Evolutionary conservation across 2,888 invertebrate genomes (phyloP), one percentile per base, ranked within the genome.

Genomic region (Torymus auratus): DNA sequence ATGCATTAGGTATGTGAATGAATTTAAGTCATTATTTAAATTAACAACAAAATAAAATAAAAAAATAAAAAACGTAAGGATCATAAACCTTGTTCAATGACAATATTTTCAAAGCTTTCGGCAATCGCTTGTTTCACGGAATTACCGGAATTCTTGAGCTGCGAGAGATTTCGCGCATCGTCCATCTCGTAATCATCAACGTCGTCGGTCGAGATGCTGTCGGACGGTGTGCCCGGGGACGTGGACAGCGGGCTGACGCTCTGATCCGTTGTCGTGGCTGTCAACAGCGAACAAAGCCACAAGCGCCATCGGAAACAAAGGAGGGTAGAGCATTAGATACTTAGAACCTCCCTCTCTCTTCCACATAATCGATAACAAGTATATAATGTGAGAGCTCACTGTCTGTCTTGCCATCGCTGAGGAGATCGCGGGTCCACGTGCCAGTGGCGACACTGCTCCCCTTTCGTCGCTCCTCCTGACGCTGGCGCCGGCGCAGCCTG

Each of bases 401-500:
- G 82, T 93, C 92, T 20, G 91, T 92, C 86, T 89, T 92, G 71
- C 91, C 91, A 84, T 93, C 92, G 82, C 91, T 92, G 60, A 91
- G 83, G 58, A 92, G 86, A 64, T 87, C 88, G 7, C 87, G 86
- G n/a, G 83, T 84, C 88, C 89, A 88, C 2, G 74, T 72, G 13
- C 13, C 61, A 7, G 50, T 68, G 2, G 23, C 62, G 52, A 5
- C 23, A 13, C 17, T 3, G 80, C 84, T 61, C 81, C 75, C 83
- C 84, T 73, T 85, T 86, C 84, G 84, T 28, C 86, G 91, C 83
- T 93, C 93, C 79, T 92, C 91, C 74, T 92, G 91, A 77, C 92
- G 92, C 80, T 93, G 92, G 11, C 92, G 89, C 75, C 94, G 91
- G 77, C 94, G 89, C 53, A 94, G 89, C 69, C 94, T 90, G 83